Conservation (phyloP, 2,113 vertebrate species). For the Pardalotus punctatus region DNA sequence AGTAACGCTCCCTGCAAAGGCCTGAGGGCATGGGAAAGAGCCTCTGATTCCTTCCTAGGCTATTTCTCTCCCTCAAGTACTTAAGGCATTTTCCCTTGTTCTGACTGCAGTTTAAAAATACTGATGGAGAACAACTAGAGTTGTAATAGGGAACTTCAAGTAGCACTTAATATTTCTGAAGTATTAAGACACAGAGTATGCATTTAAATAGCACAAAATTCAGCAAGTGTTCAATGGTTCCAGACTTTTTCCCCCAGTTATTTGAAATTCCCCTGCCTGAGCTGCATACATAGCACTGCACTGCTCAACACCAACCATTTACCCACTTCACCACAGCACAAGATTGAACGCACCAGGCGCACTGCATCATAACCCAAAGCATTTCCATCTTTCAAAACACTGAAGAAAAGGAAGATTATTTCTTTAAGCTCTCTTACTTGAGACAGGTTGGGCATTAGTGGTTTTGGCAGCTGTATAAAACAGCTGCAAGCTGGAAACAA, state of each 20-base stretch:
- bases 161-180: neutral
- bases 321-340: neutral
- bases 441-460: conserved; percentile 7
- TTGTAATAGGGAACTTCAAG: neutral
- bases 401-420: neutral
- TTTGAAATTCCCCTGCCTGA: neutral
- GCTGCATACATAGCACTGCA: neutral
- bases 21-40: neutral
- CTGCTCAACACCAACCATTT: neutral
- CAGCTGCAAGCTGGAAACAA: conserved; percentile 13
- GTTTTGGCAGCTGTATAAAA: conserved; percentile 6
- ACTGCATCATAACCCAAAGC: neutral
- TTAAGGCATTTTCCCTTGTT: neutral
- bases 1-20: neutral
- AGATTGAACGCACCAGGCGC: neutral
- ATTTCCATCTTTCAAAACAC: neutral
- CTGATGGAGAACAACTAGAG: neutral
- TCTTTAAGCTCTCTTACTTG: neutral
- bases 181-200: neutral
- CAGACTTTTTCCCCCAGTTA: neutral
- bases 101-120: neutral
- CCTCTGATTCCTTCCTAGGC: neutral
- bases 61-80: neutral
- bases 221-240: neutral
- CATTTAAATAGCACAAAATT: neutral